phyloP scores from a whole-genome alignment of 2,888 invertebrate species.

The Rugalucina vietnamica region DNA sequence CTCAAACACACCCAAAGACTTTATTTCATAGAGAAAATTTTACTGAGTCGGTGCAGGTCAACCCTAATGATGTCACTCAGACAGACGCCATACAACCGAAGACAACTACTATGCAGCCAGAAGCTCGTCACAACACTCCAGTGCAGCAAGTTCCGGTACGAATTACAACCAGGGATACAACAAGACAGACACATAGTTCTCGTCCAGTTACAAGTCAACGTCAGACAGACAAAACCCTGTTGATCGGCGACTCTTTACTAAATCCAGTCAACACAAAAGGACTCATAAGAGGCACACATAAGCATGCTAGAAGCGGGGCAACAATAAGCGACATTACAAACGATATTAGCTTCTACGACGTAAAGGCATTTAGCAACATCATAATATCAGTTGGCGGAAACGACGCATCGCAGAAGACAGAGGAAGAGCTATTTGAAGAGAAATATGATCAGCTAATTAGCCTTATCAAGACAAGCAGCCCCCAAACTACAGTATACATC shows the following conservation, averaged over 20 bases:
- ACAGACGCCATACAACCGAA: too few species aligned
- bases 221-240: neutral
- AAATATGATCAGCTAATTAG: neutral
- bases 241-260: neutral
- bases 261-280: neutral
- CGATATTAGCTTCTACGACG: neutral
- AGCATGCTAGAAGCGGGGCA: neutral
- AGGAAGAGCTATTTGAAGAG: neutral
- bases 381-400: neutral
- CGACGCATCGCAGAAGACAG: neutral
- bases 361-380: neutral
- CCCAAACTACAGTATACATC: neutral
- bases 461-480: neutral
- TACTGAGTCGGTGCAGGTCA: neutral
- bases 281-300: neutral
- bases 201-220: too few species aligned
- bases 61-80: neutral
- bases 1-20: neutral
- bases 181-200: neutral
- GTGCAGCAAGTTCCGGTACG: neutral
- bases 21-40: neutral
- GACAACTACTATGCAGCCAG: neutral
- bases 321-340: neutral
- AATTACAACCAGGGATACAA: neutral
- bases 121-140: neutral